phyloP scores from a whole-genome alignment of 1,140 invertebrate species.

The Augochlora pura region DNA sequence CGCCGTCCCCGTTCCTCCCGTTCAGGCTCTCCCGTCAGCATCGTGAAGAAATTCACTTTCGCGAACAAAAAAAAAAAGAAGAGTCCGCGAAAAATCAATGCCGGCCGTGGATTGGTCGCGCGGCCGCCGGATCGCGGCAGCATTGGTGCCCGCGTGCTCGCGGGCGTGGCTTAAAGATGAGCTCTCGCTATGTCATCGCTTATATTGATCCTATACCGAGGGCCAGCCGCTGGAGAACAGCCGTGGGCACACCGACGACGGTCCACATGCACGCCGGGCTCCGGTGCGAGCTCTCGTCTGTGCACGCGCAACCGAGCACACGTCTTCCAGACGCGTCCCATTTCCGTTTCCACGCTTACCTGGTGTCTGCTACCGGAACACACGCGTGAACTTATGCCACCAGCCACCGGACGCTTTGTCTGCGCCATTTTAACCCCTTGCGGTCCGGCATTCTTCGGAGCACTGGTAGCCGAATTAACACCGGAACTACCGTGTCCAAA shows the following conservation, averaged over 20 bases:
- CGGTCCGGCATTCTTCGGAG: too few species aligned
- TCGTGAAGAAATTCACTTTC: slow-evolving; percentile 78
- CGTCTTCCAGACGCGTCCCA: slow-evolving; percentile 30
- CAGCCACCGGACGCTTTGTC: neutral
- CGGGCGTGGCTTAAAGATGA: slow-evolving; percentile 79
- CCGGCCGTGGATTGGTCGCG: slow-evolving; percentile 65
- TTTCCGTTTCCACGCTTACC: slow-evolving; percentile 41
- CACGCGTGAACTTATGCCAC: neutral
- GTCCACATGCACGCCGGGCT: slow-evolving; percentile 38
- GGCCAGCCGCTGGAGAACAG: slow-evolving; percentile 47
- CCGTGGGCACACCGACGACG: slow-evolving; percentile 45
- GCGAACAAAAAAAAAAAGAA: slow-evolving; percentile 63
- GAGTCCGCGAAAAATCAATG: slow-evolving; percentile 76
- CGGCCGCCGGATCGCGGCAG: slow-evolving; percentile 35
- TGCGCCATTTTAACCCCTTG: neutral
- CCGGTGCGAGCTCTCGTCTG: slow-evolving; percentile 37
- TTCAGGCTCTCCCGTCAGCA: slow-evolving; percentile 51
- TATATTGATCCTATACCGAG: slow-evolving; percentile 78
- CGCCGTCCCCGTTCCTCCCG: neutral
- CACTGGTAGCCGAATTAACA: too few species aligned
- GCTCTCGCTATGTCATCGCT: slow-evolving; percentile 80
- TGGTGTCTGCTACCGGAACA: slow-evolving; percentile 12
- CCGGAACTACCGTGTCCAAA: too few species aligned
- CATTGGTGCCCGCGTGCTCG: slow-evolving; percentile 30
- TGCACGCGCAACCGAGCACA: slow-evolving; percentile 38